Percentiles rank a stretch among this genome's conserved stretches.
These are phyloP conservation scores for Proterorhinus semilunaris DNA, from an alignment of 2,113 vertebrate species.

Conservation along the genomic window DNA sequence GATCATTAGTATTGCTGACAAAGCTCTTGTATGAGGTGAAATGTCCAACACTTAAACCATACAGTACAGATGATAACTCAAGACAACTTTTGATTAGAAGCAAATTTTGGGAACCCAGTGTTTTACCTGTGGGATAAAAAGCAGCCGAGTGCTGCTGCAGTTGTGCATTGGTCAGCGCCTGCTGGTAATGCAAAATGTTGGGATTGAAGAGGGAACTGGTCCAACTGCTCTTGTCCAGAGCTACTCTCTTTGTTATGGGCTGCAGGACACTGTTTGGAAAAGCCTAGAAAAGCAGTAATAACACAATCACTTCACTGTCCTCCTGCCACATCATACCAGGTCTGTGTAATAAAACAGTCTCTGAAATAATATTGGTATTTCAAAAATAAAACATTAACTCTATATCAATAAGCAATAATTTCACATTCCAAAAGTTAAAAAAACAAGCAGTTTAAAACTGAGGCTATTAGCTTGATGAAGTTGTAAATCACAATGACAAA, in stretches of 20 bases:
- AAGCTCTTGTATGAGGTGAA: too few species aligned
- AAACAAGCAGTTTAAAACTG: conserved; percentile 46
- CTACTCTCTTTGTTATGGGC: conserved; percentile 97
- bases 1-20: too few species aligned
- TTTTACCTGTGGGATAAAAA: conserved; percentile 93
- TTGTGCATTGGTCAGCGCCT: conserved; percentile 91
- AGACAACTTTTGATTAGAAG: too few species aligned
- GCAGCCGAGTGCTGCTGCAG: conserved; percentile 84
- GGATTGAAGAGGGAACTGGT: conserved; percentile 89
- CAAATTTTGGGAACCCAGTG: not conserved
- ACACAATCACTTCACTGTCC: not conserved
- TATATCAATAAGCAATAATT: conserved; percentile 25
- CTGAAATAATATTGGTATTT: conserved; percentile 17
- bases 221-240: conserved; percentile 94
- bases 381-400: conserved; percentile 5
- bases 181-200: conserved; percentile 97
- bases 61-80: too few species aligned
- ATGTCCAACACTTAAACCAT: too few species aligned
- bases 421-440: conserved; percentile 26
- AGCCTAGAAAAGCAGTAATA: conserved; percentile 73
- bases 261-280: conserved; percentile 93
- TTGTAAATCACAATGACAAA: conserved; percentile 60
- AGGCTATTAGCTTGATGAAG: conserved; percentile 56
- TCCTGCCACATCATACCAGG: conserved; percentile 9
- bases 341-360: conserved; percentile 25